phyloP scores from a whole-genome alignment of 2,113 vertebrate species.

The Struthio camelus region DNA sequence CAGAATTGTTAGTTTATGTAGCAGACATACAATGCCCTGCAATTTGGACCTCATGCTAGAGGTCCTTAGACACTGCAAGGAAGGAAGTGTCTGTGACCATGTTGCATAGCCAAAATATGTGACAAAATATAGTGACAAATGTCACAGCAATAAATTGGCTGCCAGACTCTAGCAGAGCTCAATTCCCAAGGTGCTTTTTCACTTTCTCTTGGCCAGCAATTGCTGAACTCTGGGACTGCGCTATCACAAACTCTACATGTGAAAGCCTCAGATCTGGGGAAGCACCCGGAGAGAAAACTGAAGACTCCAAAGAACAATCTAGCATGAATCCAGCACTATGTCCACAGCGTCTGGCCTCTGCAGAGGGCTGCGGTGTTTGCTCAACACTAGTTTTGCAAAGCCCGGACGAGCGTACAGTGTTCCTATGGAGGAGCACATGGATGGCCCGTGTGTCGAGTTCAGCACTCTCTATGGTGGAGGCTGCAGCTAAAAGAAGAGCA shows the following conservation, averaged over 20 bases:
- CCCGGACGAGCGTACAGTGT: background rate
- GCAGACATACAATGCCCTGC: background rate
- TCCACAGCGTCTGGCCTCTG: background rate
- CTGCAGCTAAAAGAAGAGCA: background rate
- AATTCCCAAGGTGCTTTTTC: background rate
- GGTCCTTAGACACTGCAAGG: background rate
- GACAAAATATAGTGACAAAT: background rate
- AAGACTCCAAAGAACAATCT: background rate
- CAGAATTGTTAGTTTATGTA: background rate
- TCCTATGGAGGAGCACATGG: background rate
- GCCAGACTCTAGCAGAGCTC: background rate
- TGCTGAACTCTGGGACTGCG: background rate
- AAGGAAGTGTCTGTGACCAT: background rate
- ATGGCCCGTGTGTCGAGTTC: background rate
- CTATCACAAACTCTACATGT: background rate
- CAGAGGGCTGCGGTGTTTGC: background rate
- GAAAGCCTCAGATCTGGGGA: background rate
- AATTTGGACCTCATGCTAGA: rapidly evolving
- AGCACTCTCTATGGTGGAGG: background rate
- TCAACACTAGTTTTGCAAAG: background rate
- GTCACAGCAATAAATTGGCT: too few species aligned
- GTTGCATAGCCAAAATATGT: background rate
- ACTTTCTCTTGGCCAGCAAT: background rate
- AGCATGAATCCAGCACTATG: background rate
- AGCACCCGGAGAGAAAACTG: background rate